Evolutionary conservation across 2,113 vertebrate species (phyloP), one percentile per base, ranked within the genome.

Genomic region (Protomyctophum bolini): DNA sequence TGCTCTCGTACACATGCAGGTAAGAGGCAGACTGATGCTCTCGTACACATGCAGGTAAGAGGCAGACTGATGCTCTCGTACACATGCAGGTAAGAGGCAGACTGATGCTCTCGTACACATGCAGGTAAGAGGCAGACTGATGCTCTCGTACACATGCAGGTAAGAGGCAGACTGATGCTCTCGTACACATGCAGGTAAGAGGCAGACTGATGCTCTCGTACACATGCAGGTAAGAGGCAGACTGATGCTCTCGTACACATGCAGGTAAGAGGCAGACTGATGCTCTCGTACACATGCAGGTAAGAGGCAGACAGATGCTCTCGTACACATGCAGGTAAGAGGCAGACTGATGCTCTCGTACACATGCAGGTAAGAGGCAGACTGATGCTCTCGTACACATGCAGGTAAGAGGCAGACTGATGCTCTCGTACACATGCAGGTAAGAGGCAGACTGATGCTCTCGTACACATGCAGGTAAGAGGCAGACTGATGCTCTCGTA

Each of bases 11-110:
- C 51, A 65, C 58, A 48, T 50, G 5, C 73, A 83, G 81, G 79
- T 88, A 77, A 41, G 71, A 80, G 72, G 64, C 3, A 6, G 78
- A 83, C 12, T 83, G 87, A 77, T n/a, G n/a, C n/a, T n/a, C n/a
- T n/a, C n/a, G n/a, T n/a, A 68, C 51, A 65, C 58, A 48, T 50
- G 5, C 73, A 83, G 81, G 79, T 88, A 77, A 41, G 71, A 80
- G 72, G 64, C 3, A 6, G 78, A 83, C 12, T 83, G 87, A 77
- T n/a, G n/a, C n/a, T n/a, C n/a, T n/a, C n/a, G n/a, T n/a, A 68
- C 51, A 65, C 58, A 48, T 50, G 5, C 73, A 83, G 81, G 79
- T 88, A 77, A 41, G 71, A 80, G 72, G 64, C 3, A 6, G 78
- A 83, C 12, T 83, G 87, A 77, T n/a, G n/a, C n/a, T n/a, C n/a